Conservation (phyloP, 1,140 invertebrate genomes). For the Camponotus floridanus region DNA sequence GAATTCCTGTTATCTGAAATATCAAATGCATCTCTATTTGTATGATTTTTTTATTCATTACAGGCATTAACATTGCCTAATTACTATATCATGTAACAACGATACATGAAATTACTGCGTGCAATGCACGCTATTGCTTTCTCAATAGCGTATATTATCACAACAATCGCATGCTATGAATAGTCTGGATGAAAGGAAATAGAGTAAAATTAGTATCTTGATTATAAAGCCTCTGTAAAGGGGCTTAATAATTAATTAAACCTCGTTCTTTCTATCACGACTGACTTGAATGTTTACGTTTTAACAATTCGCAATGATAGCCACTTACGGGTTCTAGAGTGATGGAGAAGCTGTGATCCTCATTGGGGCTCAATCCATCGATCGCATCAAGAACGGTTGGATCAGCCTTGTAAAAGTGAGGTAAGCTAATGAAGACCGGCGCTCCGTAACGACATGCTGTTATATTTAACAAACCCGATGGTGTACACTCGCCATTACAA, state of each 20-base stretch:
- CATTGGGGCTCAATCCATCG: conserved; percentile 87
- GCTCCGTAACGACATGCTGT: conserved; percentile 87
- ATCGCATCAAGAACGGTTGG: conserved; percentile 86
- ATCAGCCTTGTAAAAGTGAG: conserved; percentile 91
- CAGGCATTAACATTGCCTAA: not conserved
- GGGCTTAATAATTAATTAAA: too few relatives aligned
- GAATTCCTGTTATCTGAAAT: conserved; percentile 90
- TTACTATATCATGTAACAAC: not conserved
- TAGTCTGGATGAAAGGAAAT: conserved; percentile 30
- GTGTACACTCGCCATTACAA: conserved; percentile 90
- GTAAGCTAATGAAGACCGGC: conserved; percentile 90
- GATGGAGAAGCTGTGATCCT: conserved; percentile 88
- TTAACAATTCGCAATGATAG: not conserved
- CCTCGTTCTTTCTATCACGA: conserved; percentile 26
- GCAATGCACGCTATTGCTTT: conserved; percentile 22
- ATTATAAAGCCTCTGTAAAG: not conserved
- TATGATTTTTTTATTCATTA: not conserved
- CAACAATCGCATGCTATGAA: not conserved
- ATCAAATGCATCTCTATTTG: conserved; percentile 1
- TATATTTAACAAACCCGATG: conserved; percentile 88
- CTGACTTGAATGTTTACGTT: not conserved
- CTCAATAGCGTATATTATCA: conserved; percentile 47
- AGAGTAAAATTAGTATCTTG: conserved; percentile 48
- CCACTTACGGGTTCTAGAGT: conserved; percentile 89
- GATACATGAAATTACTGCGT: not conserved